A percentile compares a stretch with the other conserved stretches of the same genome.
phyloP scores from a whole-genome alignment of 2,113 vertebrate genomes.

The Cromileptes altivelis region DNA sequence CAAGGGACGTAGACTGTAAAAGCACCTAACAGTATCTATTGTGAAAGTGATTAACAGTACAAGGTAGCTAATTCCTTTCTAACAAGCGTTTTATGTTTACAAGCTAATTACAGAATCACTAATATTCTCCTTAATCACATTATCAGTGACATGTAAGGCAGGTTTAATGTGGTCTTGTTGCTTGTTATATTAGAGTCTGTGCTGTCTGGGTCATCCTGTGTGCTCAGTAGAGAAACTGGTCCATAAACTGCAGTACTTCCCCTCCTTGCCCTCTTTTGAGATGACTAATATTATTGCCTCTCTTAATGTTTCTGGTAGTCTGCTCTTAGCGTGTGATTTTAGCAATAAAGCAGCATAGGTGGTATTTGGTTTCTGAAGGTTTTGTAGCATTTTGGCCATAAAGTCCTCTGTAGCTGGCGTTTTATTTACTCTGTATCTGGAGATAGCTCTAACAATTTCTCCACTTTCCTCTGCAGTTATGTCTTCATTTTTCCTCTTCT shows the following conservation, averaged over 20 bases:
- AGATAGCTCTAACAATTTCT: slow-evolving; percentile 14
- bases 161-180: background rate
- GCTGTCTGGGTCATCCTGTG: background rate
- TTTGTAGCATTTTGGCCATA: background rate
- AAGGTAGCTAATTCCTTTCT: background rate
- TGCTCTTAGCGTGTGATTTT: slow-evolving; percentile 9
- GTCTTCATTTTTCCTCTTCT: background rate
- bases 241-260: background rate
- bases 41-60: slow-evolving; percentile 9
- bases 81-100: background rate
- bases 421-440: slow-evolving; percentile 13
- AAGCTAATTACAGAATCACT: background rate
- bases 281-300: slow-evolving; percentile 3
- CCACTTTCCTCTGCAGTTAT: background rate
- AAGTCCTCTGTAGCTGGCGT: background rate
- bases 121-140: slow-evolving; percentile 8
- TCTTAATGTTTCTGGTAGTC: slow-evolving; percentile 12
- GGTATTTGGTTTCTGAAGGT: background rate
- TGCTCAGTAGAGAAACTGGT: background rate
- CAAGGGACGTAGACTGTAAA: background rate
- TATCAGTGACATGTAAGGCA: background rate
- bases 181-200: background rate
- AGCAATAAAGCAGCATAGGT: slow-evolving; percentile 2
- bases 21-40: background rate
- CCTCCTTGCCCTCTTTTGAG: background rate